These are phyloP conservation scores for Equus quagga DNA, from an alignment of 2,113 vertebrate species.

Conservation along the genomic window DNA sequence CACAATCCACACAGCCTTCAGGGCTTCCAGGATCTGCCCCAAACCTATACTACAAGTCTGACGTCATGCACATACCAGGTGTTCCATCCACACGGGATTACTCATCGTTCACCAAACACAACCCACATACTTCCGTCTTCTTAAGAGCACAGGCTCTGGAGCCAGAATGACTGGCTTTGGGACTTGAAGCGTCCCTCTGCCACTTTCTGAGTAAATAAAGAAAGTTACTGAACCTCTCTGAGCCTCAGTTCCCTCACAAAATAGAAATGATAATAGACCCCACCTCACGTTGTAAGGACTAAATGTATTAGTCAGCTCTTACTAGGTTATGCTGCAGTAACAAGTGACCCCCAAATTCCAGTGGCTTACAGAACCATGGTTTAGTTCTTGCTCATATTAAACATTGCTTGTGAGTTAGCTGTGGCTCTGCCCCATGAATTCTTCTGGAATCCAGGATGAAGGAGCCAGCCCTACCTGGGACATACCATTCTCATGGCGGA, in stretches of 20 bases:
- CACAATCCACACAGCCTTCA: neutral
- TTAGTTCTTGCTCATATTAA: neutral
- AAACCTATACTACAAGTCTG: slow-evolving; percentile 52
- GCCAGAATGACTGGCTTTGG: neutral
- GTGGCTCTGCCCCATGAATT: neutral
- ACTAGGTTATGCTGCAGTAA: neutral
- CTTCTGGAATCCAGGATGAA: neutral
- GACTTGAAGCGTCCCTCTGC: neutral
- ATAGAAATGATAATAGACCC: neutral
- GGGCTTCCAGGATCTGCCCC: slow-evolving; percentile 48
- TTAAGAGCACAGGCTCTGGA: slow-evolving; percentile 11
- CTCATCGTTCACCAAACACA: slow-evolving; percentile 52
- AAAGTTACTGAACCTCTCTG: neutral
- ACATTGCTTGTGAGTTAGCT: neutral
- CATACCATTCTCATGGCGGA: neutral
- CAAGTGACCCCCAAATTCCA: neutral
- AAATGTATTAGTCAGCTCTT: neutral
- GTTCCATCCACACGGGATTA: slow-evolving; percentile 49
- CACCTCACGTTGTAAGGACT: neutral
- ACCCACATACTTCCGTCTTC: slow-evolving; percentile 60
- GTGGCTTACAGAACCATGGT: neutral
- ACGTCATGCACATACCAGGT: slow-evolving; percentile 35
- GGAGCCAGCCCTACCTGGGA: neutral
- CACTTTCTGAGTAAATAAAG: slow-evolving; percentile 31
- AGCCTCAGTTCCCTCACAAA: neutral